phyloP scores from a whole-genome alignment of 2,888 invertebrate genomes.

The Caenorhabditis angaria region DNA sequence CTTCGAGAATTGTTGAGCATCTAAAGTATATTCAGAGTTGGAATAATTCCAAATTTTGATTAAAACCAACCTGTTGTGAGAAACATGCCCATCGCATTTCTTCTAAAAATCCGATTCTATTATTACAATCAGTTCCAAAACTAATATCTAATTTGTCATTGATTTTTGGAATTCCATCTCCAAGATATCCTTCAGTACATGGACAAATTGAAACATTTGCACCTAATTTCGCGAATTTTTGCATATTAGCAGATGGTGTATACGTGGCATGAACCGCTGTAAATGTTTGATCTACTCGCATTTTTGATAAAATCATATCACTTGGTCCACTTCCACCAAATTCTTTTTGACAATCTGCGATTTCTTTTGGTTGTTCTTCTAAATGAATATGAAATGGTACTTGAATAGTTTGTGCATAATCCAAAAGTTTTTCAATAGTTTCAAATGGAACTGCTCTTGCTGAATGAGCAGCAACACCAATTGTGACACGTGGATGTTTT shows the following conservation, averaged over 20 bases:
- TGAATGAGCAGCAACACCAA: constrained; percentile 67
- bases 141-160: constrained; percentile 51
- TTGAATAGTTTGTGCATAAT: constrained; percentile 42
- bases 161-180: constrained; percentile 67
- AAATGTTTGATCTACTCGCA: constrained; percentile 43
- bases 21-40: constrained; percentile 31
- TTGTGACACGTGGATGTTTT: constrained; percentile 22
- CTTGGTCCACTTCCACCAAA: constrained; percentile 33
- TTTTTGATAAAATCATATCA: constrained; percentile 48
- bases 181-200: constrained; percentile 69
- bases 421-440: constrained; percentile 49
- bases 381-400: constrained; percentile 70
- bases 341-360: constrained; percentile 49
- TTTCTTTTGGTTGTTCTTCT: constrained; percentile 71
- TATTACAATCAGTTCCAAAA: constrained; percentile 71
- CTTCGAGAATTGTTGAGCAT: constrained; percentile 65
- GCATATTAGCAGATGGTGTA: constrained; percentile 54
- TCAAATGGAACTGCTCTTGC: constrained; percentile 64
- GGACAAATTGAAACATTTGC: constrained; percentile 68
- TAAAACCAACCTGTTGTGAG: constrained; percentile 62
- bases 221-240: constrained; percentile 45
- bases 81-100: constrained; percentile 71
- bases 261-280: constrained; percentile 70
- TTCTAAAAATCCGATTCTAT: constrained; percentile 66
- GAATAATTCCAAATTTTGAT: constrained; percentile 5